These are phyloP conservation scores for Nestor notabilis DNA, from an alignment of 2,113 vertebrate species.

Conservation along the genomic window DNA sequence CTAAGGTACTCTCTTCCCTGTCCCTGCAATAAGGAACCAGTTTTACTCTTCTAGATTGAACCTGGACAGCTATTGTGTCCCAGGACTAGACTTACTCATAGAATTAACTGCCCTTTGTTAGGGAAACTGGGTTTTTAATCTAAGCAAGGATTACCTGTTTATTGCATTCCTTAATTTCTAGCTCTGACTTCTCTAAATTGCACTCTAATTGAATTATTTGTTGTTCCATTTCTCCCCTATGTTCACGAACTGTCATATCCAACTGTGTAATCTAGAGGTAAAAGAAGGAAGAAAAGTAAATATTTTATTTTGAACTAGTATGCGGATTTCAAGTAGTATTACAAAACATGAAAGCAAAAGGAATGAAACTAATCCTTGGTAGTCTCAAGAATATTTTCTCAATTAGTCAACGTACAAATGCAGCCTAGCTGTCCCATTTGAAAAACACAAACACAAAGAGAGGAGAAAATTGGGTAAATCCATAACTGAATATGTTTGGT, in stretches of 20 bases:
- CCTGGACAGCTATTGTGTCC: not conserved
- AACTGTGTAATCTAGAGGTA: constrained; percentile 86
- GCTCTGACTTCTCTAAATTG: constrained; percentile 81
- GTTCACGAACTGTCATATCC: constrained; percentile 88
- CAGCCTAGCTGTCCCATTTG: not conserved
- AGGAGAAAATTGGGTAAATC: not conserved
- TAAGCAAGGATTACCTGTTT: constrained; percentile 77
- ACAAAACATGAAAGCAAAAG: not conserved
- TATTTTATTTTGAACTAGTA: not conserved
- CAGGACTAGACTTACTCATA: not conserved
- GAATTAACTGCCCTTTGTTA: not conserved
- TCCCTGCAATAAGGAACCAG: not conserved
- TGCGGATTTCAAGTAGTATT: not conserved
- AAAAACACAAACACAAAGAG: not conserved
- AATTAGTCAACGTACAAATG: not conserved
- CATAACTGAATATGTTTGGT: not conserved
- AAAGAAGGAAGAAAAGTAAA: not conserved
- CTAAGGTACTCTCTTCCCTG: not conserved
- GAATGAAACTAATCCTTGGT: not conserved
- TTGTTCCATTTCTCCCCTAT: constrained; percentile 88
- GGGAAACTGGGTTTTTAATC: not conserved
- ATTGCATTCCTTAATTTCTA: constrained; percentile 79
- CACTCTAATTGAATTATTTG: constrained; percentile 86
- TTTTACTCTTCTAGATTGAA: not conserved
- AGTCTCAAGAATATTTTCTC: not conserved